Conservation (phyloP, 2,888 invertebrate species). For the Gryllus longicercus region DNA sequence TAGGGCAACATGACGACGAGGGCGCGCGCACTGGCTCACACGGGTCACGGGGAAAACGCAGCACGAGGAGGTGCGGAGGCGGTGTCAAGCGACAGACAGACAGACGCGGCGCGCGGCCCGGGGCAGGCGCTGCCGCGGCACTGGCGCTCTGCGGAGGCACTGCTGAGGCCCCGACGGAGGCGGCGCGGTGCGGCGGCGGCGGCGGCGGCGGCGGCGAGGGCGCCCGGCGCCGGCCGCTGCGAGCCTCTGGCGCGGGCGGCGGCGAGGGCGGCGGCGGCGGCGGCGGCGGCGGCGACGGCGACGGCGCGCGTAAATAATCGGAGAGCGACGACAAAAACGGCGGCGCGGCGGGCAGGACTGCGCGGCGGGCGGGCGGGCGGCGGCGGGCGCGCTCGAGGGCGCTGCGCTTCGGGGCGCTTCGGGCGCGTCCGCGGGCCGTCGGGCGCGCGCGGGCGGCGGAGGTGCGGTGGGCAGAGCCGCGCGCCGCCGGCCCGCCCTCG, state of each 20-base stretch:
- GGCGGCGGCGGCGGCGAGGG: neutral
- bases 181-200: neutral
- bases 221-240: neutral
- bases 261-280: neutral
- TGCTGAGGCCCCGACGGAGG: neutral
- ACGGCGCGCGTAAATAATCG: constrained; percentile 3
- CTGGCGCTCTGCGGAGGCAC: neutral
- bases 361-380: neutral
- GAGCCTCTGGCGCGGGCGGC: neutral
- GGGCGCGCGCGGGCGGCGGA: constrained; percentile 33
- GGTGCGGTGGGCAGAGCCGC: constrained; percentile 26
- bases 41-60: neutral
- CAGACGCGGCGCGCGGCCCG: neutral
- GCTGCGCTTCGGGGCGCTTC: neutral
- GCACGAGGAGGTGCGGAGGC: neutral
- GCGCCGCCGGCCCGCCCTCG: constrained; percentile 25
- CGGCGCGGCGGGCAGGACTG: neutral
- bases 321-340: neutral
- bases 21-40: neutral
- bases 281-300: neutral
- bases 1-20: constrained; percentile 43
- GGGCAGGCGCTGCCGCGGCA: neutral
- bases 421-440: constrained; percentile 27
- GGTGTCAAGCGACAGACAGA: neutral
- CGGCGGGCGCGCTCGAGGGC: constrained; percentile 17